A percentile compares a stretch with the other conserved stretches of the same genome.
Evolutionary conservation across 2,888 invertebrate species (phyloP).

Genomic region (Oscheius sp.): DNA sequence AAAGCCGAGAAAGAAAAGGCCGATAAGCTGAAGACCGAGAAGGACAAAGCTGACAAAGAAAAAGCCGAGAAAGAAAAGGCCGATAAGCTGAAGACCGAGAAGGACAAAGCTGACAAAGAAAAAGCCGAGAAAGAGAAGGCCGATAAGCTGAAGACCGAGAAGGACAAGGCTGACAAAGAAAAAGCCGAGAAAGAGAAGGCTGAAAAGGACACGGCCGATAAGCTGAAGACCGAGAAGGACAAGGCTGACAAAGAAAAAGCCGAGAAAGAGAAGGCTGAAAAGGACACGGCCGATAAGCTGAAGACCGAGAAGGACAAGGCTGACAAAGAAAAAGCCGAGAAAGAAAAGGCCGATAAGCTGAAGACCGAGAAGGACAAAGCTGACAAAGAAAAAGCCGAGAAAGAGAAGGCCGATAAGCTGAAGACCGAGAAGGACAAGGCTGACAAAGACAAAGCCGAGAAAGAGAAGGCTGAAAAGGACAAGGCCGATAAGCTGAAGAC

Average conservation of each 20-base stretch:
- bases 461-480: constrained; percentile 18
- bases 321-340: not conserved
- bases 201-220: constrained; percentile 4
- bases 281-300: not conserved
- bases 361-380: constrained; percentile 19
- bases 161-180: constrained; percentile 15
- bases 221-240: constrained; percentile 2
- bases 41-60: not conserved
- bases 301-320: constrained; percentile 9
- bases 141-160: constrained; percentile 6
- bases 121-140: not conserved
- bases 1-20: constrained; percentile 6
- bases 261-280: constrained; percentile 15
- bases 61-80: not conserved
- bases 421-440: constrained; percentile 3
- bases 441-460: constrained; percentile 1
- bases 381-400: constrained; percentile 10
- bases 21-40: constrained; percentile 9
- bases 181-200: constrained; percentile 1
- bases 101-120: not conserved
- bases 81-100: not conserved
- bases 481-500: constrained; percentile 1
- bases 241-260: constrained; percentile 10
- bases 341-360: constrained; percentile 1
- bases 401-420: not conserved